These are phyloP conservation scores for Nomada flava DNA, from an alignment of 2,888 invertebrate species.

Conservation along the genomic window DNA sequence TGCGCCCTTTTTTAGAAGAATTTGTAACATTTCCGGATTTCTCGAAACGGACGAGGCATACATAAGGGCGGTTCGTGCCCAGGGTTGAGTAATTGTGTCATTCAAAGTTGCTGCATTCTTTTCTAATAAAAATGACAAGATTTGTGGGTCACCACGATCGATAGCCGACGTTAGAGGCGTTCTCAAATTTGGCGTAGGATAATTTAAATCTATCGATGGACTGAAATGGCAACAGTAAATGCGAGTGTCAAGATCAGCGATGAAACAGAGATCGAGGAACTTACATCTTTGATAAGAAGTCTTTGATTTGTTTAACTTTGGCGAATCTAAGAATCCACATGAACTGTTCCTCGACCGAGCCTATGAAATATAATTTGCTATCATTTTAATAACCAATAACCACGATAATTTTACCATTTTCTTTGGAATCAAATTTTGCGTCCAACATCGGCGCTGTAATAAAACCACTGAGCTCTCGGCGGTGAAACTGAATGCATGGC, in stretches of 20 bases:
- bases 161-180: slow-evolving; percentile 69
- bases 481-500: too few relatives aligned
- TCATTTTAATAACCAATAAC: background rate
- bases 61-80: slow-evolving; percentile 70
- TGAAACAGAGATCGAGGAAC: background rate
- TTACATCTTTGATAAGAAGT: slow-evolving; percentile 63
- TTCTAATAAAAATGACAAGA: slow-evolving; percentile 65
- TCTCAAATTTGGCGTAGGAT: slow-evolving; percentile 57
- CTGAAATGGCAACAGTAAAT: slow-evolving; percentile 33
- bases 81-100: slow-evolving; percentile 63
- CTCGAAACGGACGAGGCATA: slow-evolving; percentile 65
- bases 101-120: slow-evolving; percentile 60
- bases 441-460: background rate
- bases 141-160: slow-evolving; percentile 66
- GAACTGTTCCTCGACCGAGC: slow-evolving; percentile 63
- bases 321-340: slow-evolving; percentile 66
- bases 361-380: background rate
- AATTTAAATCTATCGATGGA: slow-evolving; percentile 66
- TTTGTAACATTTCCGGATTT: slow-evolving; percentile 62
- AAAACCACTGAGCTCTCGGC: background rate
- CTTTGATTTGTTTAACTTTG: slow-evolving; percentile 58
- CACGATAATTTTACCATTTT: slow-evolving; percentile 21
- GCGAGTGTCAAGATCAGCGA: background rate
- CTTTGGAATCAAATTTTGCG: background rate
- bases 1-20: slow-evolving; percentile 67